Evolutionary conservation across 2,888 invertebrate species (phyloP).

Genomic region (Cantharis rustica): DNA sequence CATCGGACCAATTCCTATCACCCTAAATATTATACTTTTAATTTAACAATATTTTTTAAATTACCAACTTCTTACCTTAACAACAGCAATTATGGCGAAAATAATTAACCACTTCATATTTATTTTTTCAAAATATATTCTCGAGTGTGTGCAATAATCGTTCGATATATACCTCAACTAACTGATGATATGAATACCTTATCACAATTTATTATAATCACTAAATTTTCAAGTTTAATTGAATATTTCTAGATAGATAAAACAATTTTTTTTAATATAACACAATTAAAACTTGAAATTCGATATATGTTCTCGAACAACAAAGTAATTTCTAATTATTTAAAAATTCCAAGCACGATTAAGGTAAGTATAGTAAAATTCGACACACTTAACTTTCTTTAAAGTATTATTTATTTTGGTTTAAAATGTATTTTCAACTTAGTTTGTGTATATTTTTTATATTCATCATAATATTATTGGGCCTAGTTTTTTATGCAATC

Average conservation of each 20-base stretch:
- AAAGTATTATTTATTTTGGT: too few relatives aligned
- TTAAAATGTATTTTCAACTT: too few relatives aligned
- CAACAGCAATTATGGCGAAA: neutral
- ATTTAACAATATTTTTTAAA: neutral
- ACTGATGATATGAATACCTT: neutral
- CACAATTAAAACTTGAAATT: neutral
- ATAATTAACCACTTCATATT: neutral
- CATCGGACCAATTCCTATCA: neutral
- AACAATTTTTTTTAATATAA: neutral
- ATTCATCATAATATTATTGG: too few relatives aligned
- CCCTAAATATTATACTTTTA: constrained; percentile 1
- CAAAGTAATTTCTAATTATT: neutral
- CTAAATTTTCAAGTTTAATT: neutral
- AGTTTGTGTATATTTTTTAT: too few relatives aligned
- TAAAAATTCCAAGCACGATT: neutral
- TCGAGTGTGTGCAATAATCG: neutral
- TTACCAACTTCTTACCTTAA: neutral
- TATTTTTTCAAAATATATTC: neutral
- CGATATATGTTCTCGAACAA: neutral
- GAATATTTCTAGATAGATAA: neutral
- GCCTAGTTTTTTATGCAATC: too few relatives aligned
- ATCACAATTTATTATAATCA: neutral
- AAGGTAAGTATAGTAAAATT: neutral
- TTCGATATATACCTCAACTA: neutral
- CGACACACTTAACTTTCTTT: neutral